Evolutionary conservation across 2,888 invertebrate species (phyloP), one percentile per base, ranked within the genome.

Genomic region (Trichopoda pennipes): DNA sequence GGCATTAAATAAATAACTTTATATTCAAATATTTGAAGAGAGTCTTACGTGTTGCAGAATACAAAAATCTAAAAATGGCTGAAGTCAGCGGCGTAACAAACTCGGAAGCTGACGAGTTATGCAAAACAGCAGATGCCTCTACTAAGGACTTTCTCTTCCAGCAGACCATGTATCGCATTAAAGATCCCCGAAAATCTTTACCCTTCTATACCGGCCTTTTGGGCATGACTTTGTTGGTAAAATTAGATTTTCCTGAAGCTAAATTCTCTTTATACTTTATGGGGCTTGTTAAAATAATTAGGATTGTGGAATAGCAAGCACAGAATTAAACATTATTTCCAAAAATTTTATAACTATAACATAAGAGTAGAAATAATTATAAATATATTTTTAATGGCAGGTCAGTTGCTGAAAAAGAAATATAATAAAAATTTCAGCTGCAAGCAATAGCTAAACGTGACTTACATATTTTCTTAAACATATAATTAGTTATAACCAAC

Each of bases 101-200:
- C 88, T 93, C 94, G 85, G 95, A 96, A 90, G 94, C 94, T 10
- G 93, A 94, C 84, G 93, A 94, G 84, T 92, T 95, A 72, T 96
- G 96, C 91, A 92, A 93, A 85, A 93, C 93, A 58, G 93, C 94
- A 56, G 94, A 95, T 89, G 91, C 93, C 17, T 91, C 93, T 0
- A 96, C 96, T 19, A 94, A 95, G 92, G 96, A 96, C 77, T 98
- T 96, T 90, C 93, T 98, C 86, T 96, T 98, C 92, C 98, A 98
- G 92, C 98, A 99, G 93, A 98, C 98, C 0, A 99, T 99, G 98
- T 96, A 96, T 90, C 94, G 98, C 44, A 97, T 98, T 84, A 98
- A 98, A 89, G 98, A 99, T 90, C 98, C 98, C 0, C 93, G 94
- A 82, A 94, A 94, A 85, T 96, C 97, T 0, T 91, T 99, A 60